Evolutionary conservation across 2,888 invertebrate genomes (phyloP).

Genomic region (Lithophane ornitopus): DNA sequence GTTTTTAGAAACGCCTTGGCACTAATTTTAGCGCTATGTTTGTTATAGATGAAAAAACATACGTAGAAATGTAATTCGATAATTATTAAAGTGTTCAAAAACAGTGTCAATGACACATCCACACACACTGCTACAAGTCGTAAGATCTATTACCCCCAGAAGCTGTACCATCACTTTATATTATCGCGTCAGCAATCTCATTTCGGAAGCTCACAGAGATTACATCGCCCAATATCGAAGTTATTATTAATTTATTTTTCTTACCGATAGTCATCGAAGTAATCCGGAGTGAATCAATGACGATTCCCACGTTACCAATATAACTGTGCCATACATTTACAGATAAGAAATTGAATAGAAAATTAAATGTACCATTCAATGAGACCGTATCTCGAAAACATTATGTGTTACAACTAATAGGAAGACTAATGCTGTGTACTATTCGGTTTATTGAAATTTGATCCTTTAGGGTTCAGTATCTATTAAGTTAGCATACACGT

Average conservation of each 20-base stretch:
- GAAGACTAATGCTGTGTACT: constrained; percentile 49
- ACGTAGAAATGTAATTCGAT: constrained; percentile 15
- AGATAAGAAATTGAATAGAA: constrained; percentile 87
- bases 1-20: constrained; percentile 41
- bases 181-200: constrained; percentile 68
- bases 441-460: constrained; percentile 48
- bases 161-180: constrained; percentile 63
- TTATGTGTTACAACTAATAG: constrained; percentile 68
- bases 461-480: constrained; percentile 39
- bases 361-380: constrained; percentile 83
- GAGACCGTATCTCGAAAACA: constrained; percentile 71
- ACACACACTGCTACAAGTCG: constrained; percentile 12
- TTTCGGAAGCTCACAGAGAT: constrained; percentile 79
- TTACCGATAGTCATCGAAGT: constrained; percentile 84
- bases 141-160: constrained; percentile 57
- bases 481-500: constrained; percentile 54
- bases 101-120: constrained; percentile 55
- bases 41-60: constrained; percentile 19
- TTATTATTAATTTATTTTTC: constrained; percentile 87
- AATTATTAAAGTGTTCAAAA: constrained; percentile 32
- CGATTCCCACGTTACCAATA: constrained; percentile 87
- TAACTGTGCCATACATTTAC: constrained; percentile 78
- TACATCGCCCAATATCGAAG: constrained; percentile 81
- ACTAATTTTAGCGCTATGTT: constrained; percentile 26
- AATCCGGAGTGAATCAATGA: constrained; percentile 83